These are phyloP conservation scores for Sebastes elongatus DNA, from an alignment of 2,797 vertebrate species.

Conservation along the genomic window DNA sequence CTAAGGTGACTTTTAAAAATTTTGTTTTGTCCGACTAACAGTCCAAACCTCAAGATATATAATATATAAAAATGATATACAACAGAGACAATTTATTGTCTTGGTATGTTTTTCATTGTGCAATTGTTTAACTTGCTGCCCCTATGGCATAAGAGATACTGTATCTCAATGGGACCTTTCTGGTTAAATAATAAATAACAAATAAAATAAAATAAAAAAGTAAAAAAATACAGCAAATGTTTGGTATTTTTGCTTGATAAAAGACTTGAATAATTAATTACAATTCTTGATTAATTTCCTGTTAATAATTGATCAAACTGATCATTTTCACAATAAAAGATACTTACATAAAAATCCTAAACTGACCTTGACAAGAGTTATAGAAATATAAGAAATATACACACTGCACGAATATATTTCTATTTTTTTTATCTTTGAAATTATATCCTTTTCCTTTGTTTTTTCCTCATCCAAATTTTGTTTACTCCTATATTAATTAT, in stretches of 20 bases:
- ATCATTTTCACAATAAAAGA: background rate
- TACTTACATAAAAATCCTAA: background rate
- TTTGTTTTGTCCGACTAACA: background rate
- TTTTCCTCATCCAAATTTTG: background rate
- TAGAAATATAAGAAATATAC: too few relatives aligned
- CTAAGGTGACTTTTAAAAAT: background rate
- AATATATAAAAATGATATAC: background rate
- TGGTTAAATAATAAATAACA: background rate
- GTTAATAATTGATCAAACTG: background rate
- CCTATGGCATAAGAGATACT: background rate
- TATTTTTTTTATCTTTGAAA: background rate
- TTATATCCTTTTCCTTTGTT: background rate
- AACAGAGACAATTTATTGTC: background rate
- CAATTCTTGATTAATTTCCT: fast-evolving
- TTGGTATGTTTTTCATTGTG: too few relatives aligned
- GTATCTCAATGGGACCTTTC: background rate
- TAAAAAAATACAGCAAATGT: background rate
- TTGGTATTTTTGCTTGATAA: background rate
- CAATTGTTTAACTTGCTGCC: too few relatives aligned
- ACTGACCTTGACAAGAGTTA: background rate
- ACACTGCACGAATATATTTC: conserved; percentile 7
- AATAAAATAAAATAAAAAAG: background rate
- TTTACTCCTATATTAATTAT: too few relatives aligned
- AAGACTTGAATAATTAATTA: background rate
- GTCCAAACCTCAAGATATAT: background rate